Evolutionary conservation across 37 sponge, comb jelly and placozoan genomes (phyloP).

Genomic region (Halichondria panicea): DNA sequence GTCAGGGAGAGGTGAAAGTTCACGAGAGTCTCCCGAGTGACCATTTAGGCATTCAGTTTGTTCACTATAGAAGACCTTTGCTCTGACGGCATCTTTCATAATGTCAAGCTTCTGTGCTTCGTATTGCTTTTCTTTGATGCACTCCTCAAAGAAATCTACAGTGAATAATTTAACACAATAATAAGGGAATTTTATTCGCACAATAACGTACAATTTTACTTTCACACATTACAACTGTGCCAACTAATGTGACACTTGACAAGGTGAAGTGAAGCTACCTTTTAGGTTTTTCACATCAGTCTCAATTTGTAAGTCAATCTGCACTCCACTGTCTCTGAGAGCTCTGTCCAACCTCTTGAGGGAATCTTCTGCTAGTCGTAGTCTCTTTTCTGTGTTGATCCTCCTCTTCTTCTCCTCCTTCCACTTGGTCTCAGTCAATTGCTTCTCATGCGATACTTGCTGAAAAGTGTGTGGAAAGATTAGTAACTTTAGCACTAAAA

Average conservation of each 20-base stretch:
- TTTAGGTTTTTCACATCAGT: constrained; percentile 90
- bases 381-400: constrained; percentile 81
- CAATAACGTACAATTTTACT: not conserved
- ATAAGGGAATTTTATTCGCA: not conserved
- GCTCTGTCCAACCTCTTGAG: constrained; percentile 94
- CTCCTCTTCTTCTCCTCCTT: constrained; percentile 81
- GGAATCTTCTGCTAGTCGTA: constrained; percentile 92
- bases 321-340: constrained; percentile 90
- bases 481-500: too few species aligned
- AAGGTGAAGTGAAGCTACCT: constrained; percentile 49
- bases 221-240: not conserved
- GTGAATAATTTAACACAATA: not conserved
- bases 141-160: constrained; percentile 95
- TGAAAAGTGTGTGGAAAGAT: not conserved
- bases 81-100: constrained; percentile 85
- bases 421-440: constrained; percentile 47
- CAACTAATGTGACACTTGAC: not conserved
- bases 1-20: too few species aligned
- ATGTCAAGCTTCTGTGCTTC: constrained; percentile 90
- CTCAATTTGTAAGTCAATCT: constrained; percentile 92
- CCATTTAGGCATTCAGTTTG: too few species aligned
- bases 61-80: constrained; percentile 38
- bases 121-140: constrained; percentile 83
- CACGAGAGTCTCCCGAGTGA: too few species aligned
- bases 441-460: constrained; percentile 59